Evolutionary conservation across 2,797 vertebrate genomes (phyloP).

Genomic region (Hypotaenidia philippensis): DNA sequence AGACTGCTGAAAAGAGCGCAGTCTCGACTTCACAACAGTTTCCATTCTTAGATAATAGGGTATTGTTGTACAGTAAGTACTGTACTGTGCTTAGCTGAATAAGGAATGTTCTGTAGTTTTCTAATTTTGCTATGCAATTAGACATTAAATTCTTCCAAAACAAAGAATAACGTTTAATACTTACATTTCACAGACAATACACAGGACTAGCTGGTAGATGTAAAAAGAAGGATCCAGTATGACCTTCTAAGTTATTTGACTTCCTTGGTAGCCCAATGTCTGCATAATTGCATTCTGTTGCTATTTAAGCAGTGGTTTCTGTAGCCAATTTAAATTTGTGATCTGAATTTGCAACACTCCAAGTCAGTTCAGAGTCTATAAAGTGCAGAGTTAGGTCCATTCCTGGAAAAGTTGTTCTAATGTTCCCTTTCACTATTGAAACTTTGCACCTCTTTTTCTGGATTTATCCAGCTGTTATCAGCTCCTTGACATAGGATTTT

Average conservation of each 20-base stretch:
- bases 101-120: not conserved
- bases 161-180: not conserved
- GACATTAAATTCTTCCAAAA: not conserved
- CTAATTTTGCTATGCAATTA: not conserved
- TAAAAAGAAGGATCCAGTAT: not conserved
- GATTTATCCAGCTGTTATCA: not conserved
- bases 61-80: not conserved
- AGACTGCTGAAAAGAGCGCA: not conserved
- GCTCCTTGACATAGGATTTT: not conserved
- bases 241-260: not conserved
- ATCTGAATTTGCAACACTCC: not conserved
- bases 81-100: not conserved
- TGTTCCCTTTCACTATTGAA: not conserved
- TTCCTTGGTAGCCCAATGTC: not conserved
- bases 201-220: not conserved
- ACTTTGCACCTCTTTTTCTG: not conserved
- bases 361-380: not conserved
- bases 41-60: not conserved
- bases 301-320: not conserved
- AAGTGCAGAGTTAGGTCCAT: not conserved
- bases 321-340: not conserved
- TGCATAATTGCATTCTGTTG: not conserved
- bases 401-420: not conserved
- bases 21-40: not conserved
- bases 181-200: not conserved